Percentiles rank a stretch among this genome's conserved stretches.
Evolutionary conservation across 1,140 invertebrate genomes (phyloP).

Genomic region (Caerostris extrusa): DNA sequence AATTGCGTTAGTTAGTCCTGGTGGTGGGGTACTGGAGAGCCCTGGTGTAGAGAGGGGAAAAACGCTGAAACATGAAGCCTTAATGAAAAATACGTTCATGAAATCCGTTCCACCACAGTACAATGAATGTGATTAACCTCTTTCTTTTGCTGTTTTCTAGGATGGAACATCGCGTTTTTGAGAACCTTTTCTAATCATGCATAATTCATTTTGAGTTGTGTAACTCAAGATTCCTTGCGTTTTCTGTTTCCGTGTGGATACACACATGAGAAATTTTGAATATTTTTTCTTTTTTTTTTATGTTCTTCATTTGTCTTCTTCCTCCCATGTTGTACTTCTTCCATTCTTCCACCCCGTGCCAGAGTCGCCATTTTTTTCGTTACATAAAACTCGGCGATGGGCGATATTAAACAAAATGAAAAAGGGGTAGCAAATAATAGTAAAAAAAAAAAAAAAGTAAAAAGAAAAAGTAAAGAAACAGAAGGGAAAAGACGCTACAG

Average conservation of each 20-base stretch:
- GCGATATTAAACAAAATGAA: constrained; percentile 68
- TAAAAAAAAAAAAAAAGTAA: constrained; percentile 36
- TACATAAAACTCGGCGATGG: constrained; percentile 53
- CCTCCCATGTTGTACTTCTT: not conserved
- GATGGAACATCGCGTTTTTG: constrained; percentile 53
- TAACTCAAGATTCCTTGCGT: constrained; percentile 71
- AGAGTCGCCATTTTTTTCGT: constrained; percentile 50
- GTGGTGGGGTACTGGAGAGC: not conserved
- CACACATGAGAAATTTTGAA: constrained; percentile 29
- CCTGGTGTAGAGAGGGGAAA: constrained; percentile 1
- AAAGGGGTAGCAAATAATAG: constrained; percentile 56
- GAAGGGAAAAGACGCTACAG: not conserved
- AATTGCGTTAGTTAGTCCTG: constrained; percentile 59
- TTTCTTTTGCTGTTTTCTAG: constrained; percentile 1
- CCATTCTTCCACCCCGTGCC: not conserved
- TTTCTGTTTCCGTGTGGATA: constrained; percentile 68
- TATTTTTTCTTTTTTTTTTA: not conserved
- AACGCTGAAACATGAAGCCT: constrained; percentile 9
- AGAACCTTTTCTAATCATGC: constrained; percentile 68
- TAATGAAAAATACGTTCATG: constrained; percentile 72
- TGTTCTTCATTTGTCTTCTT: constrained; percentile 15
- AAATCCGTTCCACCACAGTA: constrained; percentile 49
- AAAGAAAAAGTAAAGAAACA: not conserved
- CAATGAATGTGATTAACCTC: constrained; percentile 72
- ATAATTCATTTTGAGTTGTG: constrained; percentile 73